Conservation (phyloP, 2,888 invertebrate species). For the Latheticus oryzae region DNA sequence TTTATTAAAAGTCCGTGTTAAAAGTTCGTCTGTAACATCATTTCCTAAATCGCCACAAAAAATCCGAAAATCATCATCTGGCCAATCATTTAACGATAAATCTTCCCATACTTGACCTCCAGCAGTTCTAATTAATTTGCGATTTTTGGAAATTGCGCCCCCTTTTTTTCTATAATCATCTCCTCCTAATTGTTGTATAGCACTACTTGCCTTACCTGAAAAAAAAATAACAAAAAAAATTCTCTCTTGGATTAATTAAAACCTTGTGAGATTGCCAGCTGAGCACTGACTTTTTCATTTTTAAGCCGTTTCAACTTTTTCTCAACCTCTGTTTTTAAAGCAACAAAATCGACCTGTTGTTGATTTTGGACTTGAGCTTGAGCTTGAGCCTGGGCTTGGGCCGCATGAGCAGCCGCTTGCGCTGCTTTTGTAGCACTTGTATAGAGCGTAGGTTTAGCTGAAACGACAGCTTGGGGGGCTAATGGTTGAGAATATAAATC, state of each 20-base stretch:
- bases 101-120: slow-evolving; percentile 98
- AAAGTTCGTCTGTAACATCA: slow-evolving; percentile 97
- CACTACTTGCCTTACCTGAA: slow-evolving; percentile 68
- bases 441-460: slow-evolving; percentile 78
- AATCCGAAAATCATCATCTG: slow-evolving; percentile 97
- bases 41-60: slow-evolving; percentile 99
- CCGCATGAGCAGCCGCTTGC: neutral
- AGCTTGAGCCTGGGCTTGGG: slow-evolving; percentile 22
- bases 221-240: slow-evolving; percentile 36
- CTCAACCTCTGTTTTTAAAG: slow-evolving; percentile 70
- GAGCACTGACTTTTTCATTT: slow-evolving; percentile 75
- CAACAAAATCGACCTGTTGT: slow-evolving; percentile 67
- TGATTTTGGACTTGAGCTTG: slow-evolving; percentile 48
- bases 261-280: slow-evolving; percentile 74
- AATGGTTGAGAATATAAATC: slow-evolving; percentile 62
- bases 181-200: slow-evolving; percentile 69
- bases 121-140: slow-evolving; percentile 87
- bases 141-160: slow-evolving; percentile 65
- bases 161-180: slow-evolving; percentile 67
- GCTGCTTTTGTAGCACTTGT: slow-evolving; percentile 58
- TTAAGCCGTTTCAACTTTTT: slow-evolving; percentile 73
- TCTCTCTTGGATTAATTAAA: slow-evolving; percentile 2
- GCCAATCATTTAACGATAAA: slow-evolving; percentile 92
- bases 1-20: slow-evolving; percentile 95
- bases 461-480: slow-evolving; percentile 73